Evolutionary conservation across 2,888 invertebrate species (phyloP).

Genomic region (Cheilosia vernalis): DNA sequence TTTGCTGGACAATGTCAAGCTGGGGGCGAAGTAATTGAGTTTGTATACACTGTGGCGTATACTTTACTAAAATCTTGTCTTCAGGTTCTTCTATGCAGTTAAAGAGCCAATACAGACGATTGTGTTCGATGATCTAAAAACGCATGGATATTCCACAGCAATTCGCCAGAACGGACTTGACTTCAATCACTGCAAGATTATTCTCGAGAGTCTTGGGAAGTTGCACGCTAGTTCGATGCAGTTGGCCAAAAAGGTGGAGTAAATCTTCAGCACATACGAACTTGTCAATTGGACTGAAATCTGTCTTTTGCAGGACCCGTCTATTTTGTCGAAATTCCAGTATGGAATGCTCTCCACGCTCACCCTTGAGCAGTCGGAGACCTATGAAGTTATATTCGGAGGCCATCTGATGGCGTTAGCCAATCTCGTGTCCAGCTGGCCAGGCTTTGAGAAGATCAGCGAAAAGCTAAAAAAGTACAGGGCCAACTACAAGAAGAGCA

Average conservation of each 20-base stretch:
- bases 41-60: not conserved
- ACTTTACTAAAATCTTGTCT: not conserved
- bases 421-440: slow-evolving; percentile 76
- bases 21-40: slow-evolving; percentile 79
- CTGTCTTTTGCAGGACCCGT: slow-evolving; percentile 32
- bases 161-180: slow-evolving; percentile 85
- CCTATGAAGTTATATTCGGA: slow-evolving; percentile 80
- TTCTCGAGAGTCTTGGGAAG: slow-evolving; percentile 84
- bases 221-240: slow-evolving; percentile 85
- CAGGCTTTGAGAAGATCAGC: slow-evolving; percentile 77
- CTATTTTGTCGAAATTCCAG: slow-evolving; percentile 75
- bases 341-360: slow-evolving; percentile 79
- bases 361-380: slow-evolving; percentile 78
- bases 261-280: no score
- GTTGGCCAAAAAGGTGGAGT: slow-evolving; percentile 83
- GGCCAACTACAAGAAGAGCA: slow-evolving; percentile 78
- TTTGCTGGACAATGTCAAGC: slow-evolving; percentile 78
- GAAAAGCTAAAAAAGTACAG: slow-evolving; percentile 79
- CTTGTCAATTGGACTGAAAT: not conserved
- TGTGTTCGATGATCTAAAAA: slow-evolving; percentile 85
- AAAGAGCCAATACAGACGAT: slow-evolving; percentile 79
- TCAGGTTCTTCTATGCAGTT: slow-evolving; percentile 78
- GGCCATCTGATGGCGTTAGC: slow-evolving; percentile 79
- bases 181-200: slow-evolving; percentile 83
- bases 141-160: slow-evolving; percentile 84